Conservation (phyloP, 2,113 vertebrate species). For the Drymodes brunneopygia region DNA sequence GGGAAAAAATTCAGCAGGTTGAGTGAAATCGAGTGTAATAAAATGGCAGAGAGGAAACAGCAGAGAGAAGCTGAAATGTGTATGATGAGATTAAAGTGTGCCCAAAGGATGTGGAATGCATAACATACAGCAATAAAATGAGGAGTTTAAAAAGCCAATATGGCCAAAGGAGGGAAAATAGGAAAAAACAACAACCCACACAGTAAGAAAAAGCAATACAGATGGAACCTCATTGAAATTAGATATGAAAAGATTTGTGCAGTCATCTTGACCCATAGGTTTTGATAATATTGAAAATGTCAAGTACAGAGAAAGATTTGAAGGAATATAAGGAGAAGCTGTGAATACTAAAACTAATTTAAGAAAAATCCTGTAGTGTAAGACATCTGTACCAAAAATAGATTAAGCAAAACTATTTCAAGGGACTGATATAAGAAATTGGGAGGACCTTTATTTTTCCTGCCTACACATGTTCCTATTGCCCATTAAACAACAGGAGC, state of each 20-base stretch:
- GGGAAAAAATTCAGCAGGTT: background rate
- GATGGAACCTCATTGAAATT: background rate
- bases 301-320: background rate
- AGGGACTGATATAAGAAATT: background rate
- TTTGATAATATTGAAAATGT: background rate
- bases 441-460: background rate
- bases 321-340: background rate
- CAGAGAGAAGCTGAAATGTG: constrained; percentile 7
- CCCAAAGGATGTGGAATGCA: constrained; percentile 44
- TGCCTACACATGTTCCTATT: background rate
- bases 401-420: background rate
- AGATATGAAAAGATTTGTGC: background rate
- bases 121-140: background rate
- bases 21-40: constrained; percentile 6
- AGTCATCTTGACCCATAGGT: background rate
- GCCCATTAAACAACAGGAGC: background rate
- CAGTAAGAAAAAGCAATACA: background rate
- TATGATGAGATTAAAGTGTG: constrained; percentile 54
- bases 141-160: background rate
- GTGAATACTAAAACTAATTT: background rate
- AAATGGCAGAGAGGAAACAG: constrained; percentile 25
- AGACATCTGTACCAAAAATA: background rate
- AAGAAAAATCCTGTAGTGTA: background rate
- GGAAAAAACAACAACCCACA: background rate
- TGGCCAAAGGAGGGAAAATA: background rate